Percentiles rank a stretch among this genome's conserved stretches.
Evolutionary conservation across 2,113 vertebrate genomes (phyloP).

Genomic region (Panthera tigris): DNA sequence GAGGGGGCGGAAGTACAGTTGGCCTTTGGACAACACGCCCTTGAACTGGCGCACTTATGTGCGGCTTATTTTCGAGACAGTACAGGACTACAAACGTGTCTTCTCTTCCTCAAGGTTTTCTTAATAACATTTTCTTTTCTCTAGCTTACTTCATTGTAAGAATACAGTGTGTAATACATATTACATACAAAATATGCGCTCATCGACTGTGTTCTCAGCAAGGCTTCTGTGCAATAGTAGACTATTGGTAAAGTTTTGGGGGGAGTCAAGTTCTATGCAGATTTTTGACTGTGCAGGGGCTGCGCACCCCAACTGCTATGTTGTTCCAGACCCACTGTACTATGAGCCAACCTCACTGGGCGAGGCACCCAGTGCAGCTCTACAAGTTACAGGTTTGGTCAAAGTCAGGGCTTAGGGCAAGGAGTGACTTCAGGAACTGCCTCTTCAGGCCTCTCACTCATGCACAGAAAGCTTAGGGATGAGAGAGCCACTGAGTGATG

Average conservation of each 20-base stretch:
- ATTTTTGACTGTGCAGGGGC: background rate
- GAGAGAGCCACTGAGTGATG: background rate
- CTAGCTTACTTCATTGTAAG: background rate
- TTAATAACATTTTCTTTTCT: background rate
- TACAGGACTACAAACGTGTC: background rate
- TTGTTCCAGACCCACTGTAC: background rate
- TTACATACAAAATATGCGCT: background rate
- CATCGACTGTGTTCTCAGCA: background rate
- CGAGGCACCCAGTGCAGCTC: too few relatives aligned
- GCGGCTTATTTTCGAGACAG: background rate
- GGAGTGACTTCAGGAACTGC: background rate
- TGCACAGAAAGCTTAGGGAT: background rate
- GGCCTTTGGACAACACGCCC: background rate
- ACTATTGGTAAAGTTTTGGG: background rate
- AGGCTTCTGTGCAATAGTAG: background rate
- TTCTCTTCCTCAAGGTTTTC: background rate
- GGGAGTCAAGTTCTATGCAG: background rate
- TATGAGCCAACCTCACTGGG: background rate
- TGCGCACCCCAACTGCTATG: background rate
- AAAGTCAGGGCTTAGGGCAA: background rate
- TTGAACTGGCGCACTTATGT: background rate
- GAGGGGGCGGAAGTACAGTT: background rate
- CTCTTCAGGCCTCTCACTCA: background rate
- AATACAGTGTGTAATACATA: background rate
- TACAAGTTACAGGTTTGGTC: background rate